phyloP scores from a whole-genome alignment of 2,888 invertebrate genomes.

The Phortica okadai region DNA sequence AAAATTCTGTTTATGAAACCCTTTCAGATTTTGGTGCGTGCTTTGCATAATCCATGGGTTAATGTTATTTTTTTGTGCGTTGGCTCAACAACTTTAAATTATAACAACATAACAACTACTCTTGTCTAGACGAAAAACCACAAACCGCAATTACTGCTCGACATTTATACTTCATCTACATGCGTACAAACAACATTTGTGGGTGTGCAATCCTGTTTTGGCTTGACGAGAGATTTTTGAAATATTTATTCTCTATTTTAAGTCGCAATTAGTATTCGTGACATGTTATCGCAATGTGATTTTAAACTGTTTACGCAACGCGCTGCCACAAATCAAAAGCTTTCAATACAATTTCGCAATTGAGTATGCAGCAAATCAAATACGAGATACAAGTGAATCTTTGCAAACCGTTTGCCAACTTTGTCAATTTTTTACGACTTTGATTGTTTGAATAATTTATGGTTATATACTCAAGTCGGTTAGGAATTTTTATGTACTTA shows the following conservation, averaged over 20 bases:
- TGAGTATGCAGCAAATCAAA: background rate
- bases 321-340: constrained; percentile 21
- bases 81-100: background rate
- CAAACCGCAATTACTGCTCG: constrained; percentile 21
- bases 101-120: background rate
- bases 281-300: background rate
- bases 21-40: background rate
- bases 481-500: background rate
- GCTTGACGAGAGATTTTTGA: background rate
- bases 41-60: background rate
- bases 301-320: constrained; percentile 28
- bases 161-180: background rate
- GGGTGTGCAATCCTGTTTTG: background rate
- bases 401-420: background rate
- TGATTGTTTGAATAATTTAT: background rate
- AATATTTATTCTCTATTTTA: background rate
- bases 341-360: constrained; percentile 21
- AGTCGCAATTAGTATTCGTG: background rate
- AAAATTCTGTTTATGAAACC: background rate
- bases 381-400: background rate
- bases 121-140: constrained; percentile 6
- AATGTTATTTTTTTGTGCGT: background rate
- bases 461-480: background rate
- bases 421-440: background rate
- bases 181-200: background rate